Evolutionary conservation across 2,797 vertebrate species (phyloP).

Genomic region (Avahi laniger): DNA sequence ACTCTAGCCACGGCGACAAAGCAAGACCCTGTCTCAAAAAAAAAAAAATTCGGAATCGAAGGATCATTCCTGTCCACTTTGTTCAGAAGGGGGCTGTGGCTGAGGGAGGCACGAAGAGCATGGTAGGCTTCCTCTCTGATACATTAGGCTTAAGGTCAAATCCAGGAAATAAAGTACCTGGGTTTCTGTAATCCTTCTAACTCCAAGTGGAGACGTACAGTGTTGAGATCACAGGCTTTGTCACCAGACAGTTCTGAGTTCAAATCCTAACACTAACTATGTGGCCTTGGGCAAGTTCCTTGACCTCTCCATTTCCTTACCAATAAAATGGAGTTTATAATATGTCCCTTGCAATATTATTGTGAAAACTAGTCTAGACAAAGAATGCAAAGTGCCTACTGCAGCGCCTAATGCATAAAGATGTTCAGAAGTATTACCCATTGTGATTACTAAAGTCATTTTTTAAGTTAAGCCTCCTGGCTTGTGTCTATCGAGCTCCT

Average conservation of each 20-base stretch:
- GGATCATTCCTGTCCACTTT: not conserved
- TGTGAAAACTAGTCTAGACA: constrained; percentile 1
- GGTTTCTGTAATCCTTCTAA: not conserved
- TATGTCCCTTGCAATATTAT: not conserved
- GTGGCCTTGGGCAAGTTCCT: not conserved
- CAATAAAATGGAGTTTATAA: not conserved
- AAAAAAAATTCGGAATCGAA: not conserved
- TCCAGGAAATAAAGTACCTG: not conserved
- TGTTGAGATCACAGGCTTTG: constrained; percentile 2
- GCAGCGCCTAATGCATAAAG: not conserved
- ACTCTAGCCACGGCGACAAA: too few species aligned
- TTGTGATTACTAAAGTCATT: not conserved
- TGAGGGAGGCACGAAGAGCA: not conserved
- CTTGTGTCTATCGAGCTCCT: constrained; percentile 3
- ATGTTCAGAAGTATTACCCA: not conserved
- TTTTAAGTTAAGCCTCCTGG: constrained; percentile 32
- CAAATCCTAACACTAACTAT: not conserved
- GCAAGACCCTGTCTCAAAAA: too few species aligned
- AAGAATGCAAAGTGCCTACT: not conserved
- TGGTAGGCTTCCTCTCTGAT: not conserved
- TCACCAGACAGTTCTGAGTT: constrained; percentile 18
- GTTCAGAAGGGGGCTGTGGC: not conserved
- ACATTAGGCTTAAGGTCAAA: not conserved
- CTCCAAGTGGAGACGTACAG: not conserved
- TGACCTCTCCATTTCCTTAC: not conserved